phyloP scores from a whole-genome alignment of 2,888 invertebrate genomes.

The Ectemnius cavifrons region DNA sequence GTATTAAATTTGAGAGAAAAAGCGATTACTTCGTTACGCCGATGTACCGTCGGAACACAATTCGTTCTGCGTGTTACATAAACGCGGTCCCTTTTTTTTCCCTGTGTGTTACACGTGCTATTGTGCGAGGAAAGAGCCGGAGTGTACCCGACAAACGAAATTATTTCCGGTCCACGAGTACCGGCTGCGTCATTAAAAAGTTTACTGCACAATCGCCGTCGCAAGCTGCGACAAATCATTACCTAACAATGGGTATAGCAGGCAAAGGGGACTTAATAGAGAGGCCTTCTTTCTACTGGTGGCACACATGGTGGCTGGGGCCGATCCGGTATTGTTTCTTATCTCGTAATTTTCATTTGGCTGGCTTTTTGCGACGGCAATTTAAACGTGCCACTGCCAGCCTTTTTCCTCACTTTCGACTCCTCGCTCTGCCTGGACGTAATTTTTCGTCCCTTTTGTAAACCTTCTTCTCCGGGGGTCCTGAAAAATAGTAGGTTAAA shows the following conservation, averaged over 20 bases:
- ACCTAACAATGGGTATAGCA: background rate
- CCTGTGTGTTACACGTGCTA: background rate
- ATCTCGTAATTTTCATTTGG: constrained; percentile 1
- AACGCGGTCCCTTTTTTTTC: background rate
- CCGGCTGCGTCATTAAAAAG: constrained; percentile 20
- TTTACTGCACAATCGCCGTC: background rate
- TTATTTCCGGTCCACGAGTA: constrained; percentile 20
- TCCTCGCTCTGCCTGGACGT: background rate
- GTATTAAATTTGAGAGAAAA: constrained; percentile 68
- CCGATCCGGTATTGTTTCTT: background rate
- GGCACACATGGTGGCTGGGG: background rate
- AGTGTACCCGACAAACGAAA: constrained; percentile 7
- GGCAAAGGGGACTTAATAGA: background rate
- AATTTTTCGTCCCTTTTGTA: constrained; percentile 1
- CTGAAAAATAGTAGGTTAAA: background rate
- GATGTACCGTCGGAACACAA: constrained; percentile 63
- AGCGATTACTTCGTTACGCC: constrained; percentile 65
- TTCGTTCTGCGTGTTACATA: constrained; percentile 16
- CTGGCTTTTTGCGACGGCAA: background rate
- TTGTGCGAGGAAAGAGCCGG: background rate
- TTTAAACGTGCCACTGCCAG: background rate
- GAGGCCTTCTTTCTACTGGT: background rate
- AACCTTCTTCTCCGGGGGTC: background rate
- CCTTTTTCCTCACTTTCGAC: background rate
- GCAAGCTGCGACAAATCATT: constrained; percentile 5